These are phyloP conservation scores for Phoxinus dragarum DNA, from an alignment of 2,797 vertebrate species.

Conservation along the genomic window DNA sequence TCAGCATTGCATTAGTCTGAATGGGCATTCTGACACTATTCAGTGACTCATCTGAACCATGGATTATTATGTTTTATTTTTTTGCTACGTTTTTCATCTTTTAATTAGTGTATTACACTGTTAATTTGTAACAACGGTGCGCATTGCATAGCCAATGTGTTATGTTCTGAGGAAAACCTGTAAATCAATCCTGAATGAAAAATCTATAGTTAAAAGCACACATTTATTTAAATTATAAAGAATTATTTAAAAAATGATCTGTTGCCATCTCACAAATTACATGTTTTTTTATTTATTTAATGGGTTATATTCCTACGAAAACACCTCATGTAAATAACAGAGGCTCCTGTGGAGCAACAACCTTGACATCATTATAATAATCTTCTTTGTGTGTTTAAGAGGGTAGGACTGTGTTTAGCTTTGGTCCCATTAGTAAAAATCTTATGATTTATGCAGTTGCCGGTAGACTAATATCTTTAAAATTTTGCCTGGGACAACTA, in stretches of 20 bases:
- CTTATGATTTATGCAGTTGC: constrained; percentile 95
- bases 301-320: constrained; percentile 4
- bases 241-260: constrained; percentile 3
- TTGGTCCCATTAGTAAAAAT: constrained; percentile 89
- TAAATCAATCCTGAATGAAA: neutral
- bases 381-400: constrained; percentile 65
- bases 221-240: neutral
- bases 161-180: neutral
- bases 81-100: neutral
- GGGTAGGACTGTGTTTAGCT: constrained; percentile 85
- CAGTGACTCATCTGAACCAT: constrained; percentile 22
- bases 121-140: neutral
- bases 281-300: neutral
- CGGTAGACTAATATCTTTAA: constrained; percentile 91
- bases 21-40: constrained; percentile 15
- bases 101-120: neutral
- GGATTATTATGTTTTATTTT: neutral
- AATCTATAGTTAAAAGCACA: neutral
- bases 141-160: neutral
- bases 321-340: constrained; percentile 60
- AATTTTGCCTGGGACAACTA: constrained; percentile 88
- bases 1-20: constrained; percentile 14
- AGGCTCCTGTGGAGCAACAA: constrained; percentile 56
- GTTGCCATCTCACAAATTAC: neutral
- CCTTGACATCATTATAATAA: constrained; percentile 65